Base-by-base conservation (phyloP, 1,140 invertebrate species). In the Drosophila fuyamai region DNA sequence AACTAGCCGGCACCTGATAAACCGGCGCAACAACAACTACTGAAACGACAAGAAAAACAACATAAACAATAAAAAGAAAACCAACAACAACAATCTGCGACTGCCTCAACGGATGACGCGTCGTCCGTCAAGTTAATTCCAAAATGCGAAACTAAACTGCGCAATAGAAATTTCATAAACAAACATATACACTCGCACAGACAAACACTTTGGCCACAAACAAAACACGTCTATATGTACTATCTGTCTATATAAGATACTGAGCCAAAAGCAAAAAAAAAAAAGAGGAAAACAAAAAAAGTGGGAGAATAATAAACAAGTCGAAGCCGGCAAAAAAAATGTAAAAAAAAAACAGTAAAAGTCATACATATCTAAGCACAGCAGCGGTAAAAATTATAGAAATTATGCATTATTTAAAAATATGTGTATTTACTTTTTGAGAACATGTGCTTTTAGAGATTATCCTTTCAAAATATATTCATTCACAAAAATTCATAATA, bases 141-240 rank as follows among this genome's bases (percentile, higher is more conserved):
- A 57, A 76, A 66, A 29, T 53, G 51, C 60, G 35, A 76, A 88
- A 74, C 72, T 66, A 78, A 88, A 88, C 84, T 88, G 84, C 84
- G 84, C 84, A 88, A 88, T 88, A 89, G 79, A 88, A 85, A 85
- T 78, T 85, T 85, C 68, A 85, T 85, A 85, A 84, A 85, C 81
- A 84, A 84, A 85, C 81, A 67, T 35, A 54, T 14, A 46, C 35
- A 43, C 46, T 38, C 8, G 18, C n/a, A 51, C 12, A 46, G 43
- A 59, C 53, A 71, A 32, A 43, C 59, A 75, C 36, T 35, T 48
- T 38, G 23, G 72, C 23, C 67, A 71, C 60, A 70, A 63, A 79
- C 65, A 60, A 55, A 61, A 73, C 44, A 55, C 32, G n/a, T 65
- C 32, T 66, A 41, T 66, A 56, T 44, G 36, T 56, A 72, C 18